Base-by-base conservation (phyloP, 1,140 invertebrate species). In the Calosoma granatense region DNA sequence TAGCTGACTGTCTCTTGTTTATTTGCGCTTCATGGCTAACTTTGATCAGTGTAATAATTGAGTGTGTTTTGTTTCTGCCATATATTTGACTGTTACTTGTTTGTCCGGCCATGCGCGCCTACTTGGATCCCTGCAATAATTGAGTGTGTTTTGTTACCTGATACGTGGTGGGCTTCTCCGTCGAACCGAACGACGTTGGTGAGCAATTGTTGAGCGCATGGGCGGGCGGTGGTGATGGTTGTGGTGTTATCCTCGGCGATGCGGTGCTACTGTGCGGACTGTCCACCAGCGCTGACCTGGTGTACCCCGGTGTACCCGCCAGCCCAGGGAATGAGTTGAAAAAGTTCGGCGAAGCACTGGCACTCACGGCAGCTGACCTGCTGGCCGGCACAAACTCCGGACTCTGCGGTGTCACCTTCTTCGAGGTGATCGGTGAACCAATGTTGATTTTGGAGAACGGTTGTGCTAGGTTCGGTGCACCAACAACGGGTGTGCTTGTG, bases 361-460 rank as follows among this genome's bases (percentile, higher is more conserved):
- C 60, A 47, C 59, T 60, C n/a, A 39, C 56, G 12, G 56, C 53
- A 56, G 59, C 56, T 30, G 53, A 52, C 21, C 61, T 57, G 53
- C 15, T 54, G 20, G n/a, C 55, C 67, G 73, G 72, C 68, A 75
- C 72, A 68, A 76, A 75, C 67, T 75, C 74, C 57, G 73, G 71
- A 56, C 72, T 71, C 61, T 74, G 70, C 43, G 70, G 69, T 36
- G 71, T 72, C 59, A 76, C 72, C 63, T 77, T 77, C 63, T 76
- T 76, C 64, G 68, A 65, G 56, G 71, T 67, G 60, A 74, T 72
- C 55, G 76, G 74, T 26, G 76, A 70, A 61, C 81, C 80, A 63
- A 83, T 65, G 61, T 72, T 75, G 55, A 82, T 72, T 59, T 74
- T 78, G 54, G 80, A 76, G 61, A 82, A 67, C 64, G 77, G 76